Base-by-base conservation (phyloP, 2,888 invertebrate genomes). In the Villa cingulata region DNA sequence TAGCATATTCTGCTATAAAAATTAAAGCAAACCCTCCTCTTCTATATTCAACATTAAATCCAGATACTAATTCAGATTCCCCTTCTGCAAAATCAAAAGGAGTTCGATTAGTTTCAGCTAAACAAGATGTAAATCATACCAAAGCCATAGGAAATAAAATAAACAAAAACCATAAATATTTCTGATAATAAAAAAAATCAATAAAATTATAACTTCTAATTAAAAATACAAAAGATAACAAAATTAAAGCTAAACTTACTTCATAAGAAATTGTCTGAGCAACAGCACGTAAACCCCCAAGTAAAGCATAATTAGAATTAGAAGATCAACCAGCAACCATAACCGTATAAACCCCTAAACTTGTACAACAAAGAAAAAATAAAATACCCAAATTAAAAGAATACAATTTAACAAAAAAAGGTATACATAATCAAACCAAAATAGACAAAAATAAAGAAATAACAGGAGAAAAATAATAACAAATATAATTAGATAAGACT, bases 61-160 rank as follows among this genome's bases (percentile, higher is more conserved):
- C 84, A 2, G 81, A 83, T 56, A 85, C 82, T 68, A 85, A 74
- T 56, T 86, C 84, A 51, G 81, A 83, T 57, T 85, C 84, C 0
- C 83, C 82, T 47, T 85, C 84, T 45, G 81, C 78, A 77, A 85
- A 83, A 78, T 85, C 81, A 80, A 82, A 83, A 38, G 81, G 81
- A 58, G 79, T 79, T 0, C 81, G 81, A 75, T 82, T 83, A 60
- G 78, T 77, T 65, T 83, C 81, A 9, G 81, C 81, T 63, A 82
- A 74, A 56, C 72, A 73, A 42, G 77, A 76, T 54, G 73, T 70
- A 58, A 80, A 63, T 58, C 78, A 77, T 61, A 76, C 70, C 58
- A 78, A 63, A 16, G 56, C 56, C 63, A 80, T 70, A 58, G 76
- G 76, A 56, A 75, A 65, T 62, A 72, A 71, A 52, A 77, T 56